Evolutionary conservation across 2,888 invertebrate species (phyloP), one percentile per base, ranked within the genome.

Genomic region (Habroteleia sp.): DNA sequence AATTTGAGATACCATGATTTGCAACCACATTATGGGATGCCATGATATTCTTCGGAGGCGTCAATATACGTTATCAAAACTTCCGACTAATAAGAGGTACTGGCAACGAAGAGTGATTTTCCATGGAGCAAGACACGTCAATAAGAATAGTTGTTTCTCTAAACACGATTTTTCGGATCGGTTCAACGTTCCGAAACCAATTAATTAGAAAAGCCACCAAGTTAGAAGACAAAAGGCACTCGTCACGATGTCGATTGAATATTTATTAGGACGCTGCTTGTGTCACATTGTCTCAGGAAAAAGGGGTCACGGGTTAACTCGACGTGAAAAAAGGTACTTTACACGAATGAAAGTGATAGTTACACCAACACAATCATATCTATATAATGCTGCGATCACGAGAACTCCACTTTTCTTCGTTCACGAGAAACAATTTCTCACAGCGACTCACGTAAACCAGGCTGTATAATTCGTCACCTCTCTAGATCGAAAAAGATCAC

Each of bases 201-300:
- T 75, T 75, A 81, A 82, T 82, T 81, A 79, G 79, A 69, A 76
- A 79, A 79, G 75, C 68, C 63, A 50, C 42, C 37, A 66, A 66
- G 76, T 74, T 74, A 58, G 74, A 74, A 78, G 74, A 79, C 79
- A 81, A 80, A 79, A 74, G 56, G 69, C 76, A 78, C 78, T 78
- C 81, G 81, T 82, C 82, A 80, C 82, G 82, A 82, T 71, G 71
- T 73, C 76, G 77, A 82, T 84, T 82, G 83, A 83, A 83, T 82
- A 83, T 83, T 82, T 84, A 84, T 83, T 82, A 74, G 79, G 65
- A 62, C 79, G 68, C 76, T 54, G 72, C 58, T 63, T 71, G 78
- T 75, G 80, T 78, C 79, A 78, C 80, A 75, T 78, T 71, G 79
- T 81, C 77, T 73, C 76, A 72, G 78, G 78, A 80, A 81, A 81